These are phyloP conservation scores for Marronus borbonicus DNA, from an alignment of 2,888 invertebrate genomes.

Conservation along the genomic window DNA sequence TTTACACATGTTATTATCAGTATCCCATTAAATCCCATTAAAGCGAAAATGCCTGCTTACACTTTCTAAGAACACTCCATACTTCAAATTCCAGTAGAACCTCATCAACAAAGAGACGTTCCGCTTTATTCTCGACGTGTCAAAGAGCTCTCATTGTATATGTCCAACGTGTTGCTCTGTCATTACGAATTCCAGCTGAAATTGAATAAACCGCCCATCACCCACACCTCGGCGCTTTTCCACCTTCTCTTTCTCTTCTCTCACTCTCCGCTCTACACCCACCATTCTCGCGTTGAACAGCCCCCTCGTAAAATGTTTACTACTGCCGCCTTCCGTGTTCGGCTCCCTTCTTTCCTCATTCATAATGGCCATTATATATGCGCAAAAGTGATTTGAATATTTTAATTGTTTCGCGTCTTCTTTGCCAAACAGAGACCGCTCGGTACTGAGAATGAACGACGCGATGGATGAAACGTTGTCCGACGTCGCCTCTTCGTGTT, in stretches of 20 bases:
- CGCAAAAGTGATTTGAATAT: slow-evolving; percentile 63
- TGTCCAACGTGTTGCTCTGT: slow-evolving; percentile 52
- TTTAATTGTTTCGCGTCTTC: slow-evolving; percentile 61
- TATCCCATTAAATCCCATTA: too few species aligned
- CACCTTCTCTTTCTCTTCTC: too few species aligned
- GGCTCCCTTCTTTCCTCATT: slow-evolving; percentile 49
- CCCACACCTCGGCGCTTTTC: neutral
- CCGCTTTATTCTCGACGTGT: neutral
- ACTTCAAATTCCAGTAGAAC: too few species aligned
- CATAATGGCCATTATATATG: slow-evolving; percentile 56
- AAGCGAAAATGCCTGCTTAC: too few species aligned
- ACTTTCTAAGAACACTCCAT: too few species aligned
- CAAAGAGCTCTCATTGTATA: slow-evolving; percentile 21
- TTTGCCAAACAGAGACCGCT: slow-evolving; percentile 10
- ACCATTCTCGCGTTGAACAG: slow-evolving; percentile 51
- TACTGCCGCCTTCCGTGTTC: slow-evolving; percentile 56
- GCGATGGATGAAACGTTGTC: slow-evolving; percentile 21
- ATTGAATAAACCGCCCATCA: slow-evolving; percentile 55
- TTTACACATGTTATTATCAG: too few species aligned
- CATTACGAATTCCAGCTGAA: slow-evolving; percentile 56
- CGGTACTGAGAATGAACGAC: slow-evolving; percentile 14
- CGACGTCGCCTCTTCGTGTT: neutral
- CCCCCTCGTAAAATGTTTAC: slow-evolving; percentile 60
- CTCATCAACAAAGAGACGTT: too few species aligned
- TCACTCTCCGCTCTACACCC: too few species aligned